phyloP scores from a whole-genome alignment of 1,140 invertebrate species.

The Zaprionus gabonicus region DNA sequence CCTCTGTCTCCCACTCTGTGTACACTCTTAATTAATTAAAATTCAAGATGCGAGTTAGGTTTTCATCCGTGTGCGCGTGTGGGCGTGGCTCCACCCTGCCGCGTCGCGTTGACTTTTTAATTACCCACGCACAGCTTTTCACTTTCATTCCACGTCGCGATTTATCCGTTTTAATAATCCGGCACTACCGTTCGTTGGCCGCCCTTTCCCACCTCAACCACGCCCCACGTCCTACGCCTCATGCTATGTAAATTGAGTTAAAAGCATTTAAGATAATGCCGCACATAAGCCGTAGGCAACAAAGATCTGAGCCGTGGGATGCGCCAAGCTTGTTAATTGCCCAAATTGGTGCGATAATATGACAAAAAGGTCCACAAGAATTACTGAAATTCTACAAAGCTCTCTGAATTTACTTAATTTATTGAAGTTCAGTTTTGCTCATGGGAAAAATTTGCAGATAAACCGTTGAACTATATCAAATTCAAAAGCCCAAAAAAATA shows the following conservation, averaged over 20 bases:
- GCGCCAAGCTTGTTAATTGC: constrained; percentile 42
- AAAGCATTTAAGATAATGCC: constrained; percentile 63
- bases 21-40: constrained; percentile 77
- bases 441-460: no score
- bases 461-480: no score
- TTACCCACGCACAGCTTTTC: constrained; percentile 81
- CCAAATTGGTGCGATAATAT: constrained; percentile 41
- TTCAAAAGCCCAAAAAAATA: no score
- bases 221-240: constrained; percentile 4
- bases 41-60: constrained; percentile 78
- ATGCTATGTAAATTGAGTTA: constrained; percentile 65
- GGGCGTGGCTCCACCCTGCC: not conserved
- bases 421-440: not conserved
- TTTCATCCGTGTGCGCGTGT: constrained; percentile 39
- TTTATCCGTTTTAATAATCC: constrained; percentile 80
- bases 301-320: constrained; percentile 33
- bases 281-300: constrained; percentile 45
- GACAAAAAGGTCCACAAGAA: constrained; percentile 17
- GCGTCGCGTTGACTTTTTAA: constrained; percentile 59
- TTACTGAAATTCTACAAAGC: not conserved
- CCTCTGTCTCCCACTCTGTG: constrained; percentile 3
- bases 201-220: not conserved
- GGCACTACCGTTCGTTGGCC: not conserved
- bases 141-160: constrained; percentile 77
- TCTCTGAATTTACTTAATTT: not conserved